A percentile compares a stretch with the other conserved stretches of the same genome.
These are phyloP conservation scores for Karalla daura DNA, from an alignment of 2,797 vertebrate species.

Conservation along the genomic window DNA sequence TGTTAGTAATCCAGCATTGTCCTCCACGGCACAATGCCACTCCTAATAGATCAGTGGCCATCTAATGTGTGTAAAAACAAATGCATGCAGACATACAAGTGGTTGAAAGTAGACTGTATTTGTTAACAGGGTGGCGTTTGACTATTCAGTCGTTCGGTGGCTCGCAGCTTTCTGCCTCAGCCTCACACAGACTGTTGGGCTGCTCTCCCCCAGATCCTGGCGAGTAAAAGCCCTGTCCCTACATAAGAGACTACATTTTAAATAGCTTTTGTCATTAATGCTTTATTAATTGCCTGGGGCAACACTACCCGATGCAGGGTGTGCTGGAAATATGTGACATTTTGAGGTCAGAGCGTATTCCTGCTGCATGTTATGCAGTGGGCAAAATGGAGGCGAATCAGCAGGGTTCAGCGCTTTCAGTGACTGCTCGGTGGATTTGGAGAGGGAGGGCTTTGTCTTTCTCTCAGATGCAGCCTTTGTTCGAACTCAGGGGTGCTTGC, in stretches of 20 bases:
- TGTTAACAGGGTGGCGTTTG: constrained; percentile 83
- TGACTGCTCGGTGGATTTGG: constrained; percentile 60
- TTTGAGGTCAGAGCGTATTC: constrained; percentile 96
- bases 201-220: constrained; percentile 84
- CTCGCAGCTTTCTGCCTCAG: constrained; percentile 79
- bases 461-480: constrained; percentile 70
- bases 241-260: constrained; percentile 94
- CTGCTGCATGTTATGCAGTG: constrained; percentile 89
- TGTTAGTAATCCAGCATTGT: constrained; percentile 42
- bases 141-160: constrained; percentile 67
- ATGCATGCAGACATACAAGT: constrained; percentile 76
- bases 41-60: constrained; percentile 62
- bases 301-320: constrained; percentile 87
- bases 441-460: constrained; percentile 73
- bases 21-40: constrained; percentile 26
- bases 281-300: constrained; percentile 99
- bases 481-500: constrained; percentile 54
- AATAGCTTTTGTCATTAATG: constrained; percentile 99
- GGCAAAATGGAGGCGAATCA: constrained; percentile 91
- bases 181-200: constrained; percentile 84
- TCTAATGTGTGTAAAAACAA: constrained; percentile 75
- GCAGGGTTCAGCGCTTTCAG: constrained; percentile 84
- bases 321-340: constrained; percentile 96
- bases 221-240: constrained; percentile 89
- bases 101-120: constrained; percentile 72